Evolutionary conservation across 2,797 vertebrate genomes (phyloP), one percentile per base, ranked within the genome.

Genomic region (Pogoniulus pusillus): DNA sequence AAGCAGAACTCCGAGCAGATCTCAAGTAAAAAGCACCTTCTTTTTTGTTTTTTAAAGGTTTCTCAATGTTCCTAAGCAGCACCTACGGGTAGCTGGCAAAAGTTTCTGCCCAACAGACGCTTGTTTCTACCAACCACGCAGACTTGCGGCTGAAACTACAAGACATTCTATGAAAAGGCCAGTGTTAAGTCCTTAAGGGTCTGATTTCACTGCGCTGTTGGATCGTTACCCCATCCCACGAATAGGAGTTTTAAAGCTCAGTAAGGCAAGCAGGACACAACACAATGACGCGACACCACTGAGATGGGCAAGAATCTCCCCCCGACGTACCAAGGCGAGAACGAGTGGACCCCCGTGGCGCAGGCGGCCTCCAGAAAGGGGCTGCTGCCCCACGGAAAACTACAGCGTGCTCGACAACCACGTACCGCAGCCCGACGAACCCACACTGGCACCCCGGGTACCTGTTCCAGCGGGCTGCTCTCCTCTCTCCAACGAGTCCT

Each of bases 141-240:
- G 34, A 37, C 6, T 1, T 10, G 26, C 1, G 7, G 55, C 63
- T 12, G 16, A 62, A 66, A 49, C 27, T 2, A 4, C 41, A 11
- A 7, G 27, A 19, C 7, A 0, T 8, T 47, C 27, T 7, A 10
- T 0, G 32, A 16, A 11, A 19, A 43, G 41, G 27, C 6, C 53
- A 15, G 7, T 1, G 3, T 1, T 2, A 20, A 58, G 53, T 32
- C 65, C 41, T 16, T 2, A 1, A 6, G 51, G 59, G 2, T 55
- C 54, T 0, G 34, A 12, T 45, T 62, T 29, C 88, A 7, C 58
- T 0, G 10, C 0, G 49, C 1, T 5, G 32, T 49, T 49, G 47
- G 12, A 32, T 22, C 49, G 74, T 6, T 4, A 8, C n/a, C 53
- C 11, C 2, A 4, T 1, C 30, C 82, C 6, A 27, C 0, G 13